A percentile compares a stretch with the other conserved stretches of the same genome.
These are phyloP conservation scores for Myiagra hebetior DNA, from an alignment of 2,113 vertebrate genomes.

Conservation along the genomic window DNA sequence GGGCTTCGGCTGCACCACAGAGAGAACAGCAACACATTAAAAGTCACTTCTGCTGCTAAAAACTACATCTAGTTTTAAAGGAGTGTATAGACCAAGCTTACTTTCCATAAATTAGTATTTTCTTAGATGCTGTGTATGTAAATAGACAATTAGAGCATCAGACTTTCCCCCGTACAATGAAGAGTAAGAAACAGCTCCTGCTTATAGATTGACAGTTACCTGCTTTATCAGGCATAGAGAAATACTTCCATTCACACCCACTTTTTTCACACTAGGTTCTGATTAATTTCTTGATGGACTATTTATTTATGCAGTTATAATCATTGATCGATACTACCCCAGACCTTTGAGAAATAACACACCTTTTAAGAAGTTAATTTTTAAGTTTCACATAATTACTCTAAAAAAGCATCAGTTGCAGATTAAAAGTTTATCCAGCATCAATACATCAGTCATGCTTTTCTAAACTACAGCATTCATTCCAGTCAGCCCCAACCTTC, in stretches of 20 bases:
- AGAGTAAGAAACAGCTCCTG: neutral
- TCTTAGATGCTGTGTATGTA: neutral
- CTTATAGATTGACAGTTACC: neutral
- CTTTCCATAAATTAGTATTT: neutral
- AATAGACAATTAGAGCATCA: neutral
- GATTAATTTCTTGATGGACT: neutral
- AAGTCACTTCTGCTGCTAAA: neutral
- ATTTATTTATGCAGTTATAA: neutral
- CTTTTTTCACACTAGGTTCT: neutral
- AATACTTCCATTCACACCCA: neutral
- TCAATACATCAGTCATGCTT: neutral
- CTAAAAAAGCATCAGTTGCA: neutral
- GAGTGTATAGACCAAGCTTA: neutral
- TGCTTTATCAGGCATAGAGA: neutral
- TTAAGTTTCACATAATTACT: neutral
- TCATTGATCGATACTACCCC: neutral
- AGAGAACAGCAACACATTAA: neutral
- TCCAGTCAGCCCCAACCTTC: neutral
- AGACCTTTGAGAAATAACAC: neutral
- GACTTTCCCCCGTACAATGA: neutral
- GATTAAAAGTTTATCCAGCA: neutral
- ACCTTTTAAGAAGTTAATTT: neutral
- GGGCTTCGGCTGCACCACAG: slow-evolving; percentile 86
- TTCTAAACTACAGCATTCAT: neutral
- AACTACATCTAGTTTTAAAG: neutral